Base-by-base conservation (phyloP, 2,113 vertebrate species). In the Lepus americanus region DNA sequence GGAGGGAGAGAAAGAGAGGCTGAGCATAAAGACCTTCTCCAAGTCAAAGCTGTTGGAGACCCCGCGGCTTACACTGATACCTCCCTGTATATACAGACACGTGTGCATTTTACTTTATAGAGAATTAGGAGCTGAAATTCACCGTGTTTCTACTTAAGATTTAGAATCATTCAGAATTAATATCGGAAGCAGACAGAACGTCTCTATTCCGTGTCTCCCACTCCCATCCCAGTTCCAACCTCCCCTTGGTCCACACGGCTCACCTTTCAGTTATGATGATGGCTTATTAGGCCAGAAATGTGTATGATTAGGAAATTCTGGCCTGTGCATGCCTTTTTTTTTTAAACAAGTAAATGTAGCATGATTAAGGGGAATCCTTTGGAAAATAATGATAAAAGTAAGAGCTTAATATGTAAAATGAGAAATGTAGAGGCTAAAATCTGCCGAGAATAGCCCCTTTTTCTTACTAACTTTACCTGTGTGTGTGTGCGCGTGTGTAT, bases 321-420 rank as follows among this genome's bases (percentile, higher is more conserved):
- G 9, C 14, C 23, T 53, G 8, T 11, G 4, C 49, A 4, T 0
- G 20, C 44, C 66, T 90, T 63, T 89, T 70, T 64, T 4, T 36
- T 92, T 66, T 13, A 89, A 95, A 73, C 90, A 89, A 81, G 3
- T 77, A 74, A 77, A 61, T 72, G 39, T 39, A 67, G 53, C 39
- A 78, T 73, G 77, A 76, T 6, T 76, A n/a, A 51, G 53, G 84
- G 23, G 78, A 94, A 81, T 20, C 17, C 53, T 80, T 93, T 81
- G 23, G 12, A 77, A 90, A 76, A 80, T 64, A 84, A 81, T 59
- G 25, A 33, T 81, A 73, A 91, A 85, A 93, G n/a, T 76, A 39
- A 90, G 64, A 89, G 5, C 6, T 67, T 77, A 22, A 16, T 11
- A 13, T 25, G 36, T 69, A 84, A 77, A 66, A 72, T 33, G 72